Percentiles rank a stretch among this genome's conserved stretches.
phyloP scores from a whole-genome alignment of 2,113 vertebrate species.

The Myrmecobius fasciatus region DNA sequence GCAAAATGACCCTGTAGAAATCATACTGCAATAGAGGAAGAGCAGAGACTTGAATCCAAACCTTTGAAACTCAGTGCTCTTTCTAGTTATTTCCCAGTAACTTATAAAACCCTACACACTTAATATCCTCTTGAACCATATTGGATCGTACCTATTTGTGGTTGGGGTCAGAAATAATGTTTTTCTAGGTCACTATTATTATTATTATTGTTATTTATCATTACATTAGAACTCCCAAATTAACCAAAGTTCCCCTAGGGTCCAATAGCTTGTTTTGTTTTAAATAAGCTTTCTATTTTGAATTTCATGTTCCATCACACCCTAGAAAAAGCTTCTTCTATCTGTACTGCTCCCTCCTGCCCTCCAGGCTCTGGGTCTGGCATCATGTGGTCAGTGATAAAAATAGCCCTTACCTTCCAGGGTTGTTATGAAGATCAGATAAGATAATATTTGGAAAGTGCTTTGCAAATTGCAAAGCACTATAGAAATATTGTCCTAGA shows the following conservation, averaged over 20 bases:
- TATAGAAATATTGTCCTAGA: neutral
- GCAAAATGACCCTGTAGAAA: neutral
- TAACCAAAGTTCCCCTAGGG: neutral
- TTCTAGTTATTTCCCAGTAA: neutral
- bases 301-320: neutral
- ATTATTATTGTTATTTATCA: neutral
- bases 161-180: neutral
- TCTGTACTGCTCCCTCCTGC: neutral
- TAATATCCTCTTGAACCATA: neutral
- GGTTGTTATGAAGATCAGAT: neutral
- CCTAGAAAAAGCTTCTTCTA: neutral
- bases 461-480: neutral
- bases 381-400: neutral
- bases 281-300: neutral
- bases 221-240: neutral
- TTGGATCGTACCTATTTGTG: constrained; percentile 22
- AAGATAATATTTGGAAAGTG: neutral
- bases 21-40: neutral
- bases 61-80: neutral
- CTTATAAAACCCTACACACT: neutral
- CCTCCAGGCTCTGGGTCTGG: neutral
- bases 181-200: neutral
- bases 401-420: too few relatives aligned
- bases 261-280: neutral
- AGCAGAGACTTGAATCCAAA: neutral